Evolutionary conservation across 2,113 vertebrate species (phyloP), one percentile per base, ranked within the genome.

Genomic region (Perca fluviatilis): DNA sequence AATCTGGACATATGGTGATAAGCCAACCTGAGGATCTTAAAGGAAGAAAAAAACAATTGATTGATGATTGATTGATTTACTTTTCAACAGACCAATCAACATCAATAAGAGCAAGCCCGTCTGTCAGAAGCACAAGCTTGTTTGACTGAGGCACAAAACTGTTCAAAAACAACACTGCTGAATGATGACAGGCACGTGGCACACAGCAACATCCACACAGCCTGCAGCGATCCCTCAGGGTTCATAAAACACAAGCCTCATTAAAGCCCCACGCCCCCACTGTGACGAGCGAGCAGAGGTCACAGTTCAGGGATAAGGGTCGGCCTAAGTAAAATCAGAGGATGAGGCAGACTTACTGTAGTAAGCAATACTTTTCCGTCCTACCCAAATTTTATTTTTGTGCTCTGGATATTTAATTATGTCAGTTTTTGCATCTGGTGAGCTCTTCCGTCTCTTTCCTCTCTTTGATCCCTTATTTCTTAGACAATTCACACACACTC

Each of bases 121-220:
- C 49, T 72, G 68, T 77, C 74, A 73, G 87, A 72, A 67, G 65
- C 65, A 47, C 56, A 21, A 14, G 80, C 73, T 50, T 43, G 77
- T 84, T 83, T 79, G 60, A 86, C 69, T 76, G 65, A 80, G 75
- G 74, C 64, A 67, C 61, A 89, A 62, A 76, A 86, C 79, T 68
- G 77, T 69, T 88, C 57, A 88, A 84, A 79, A 91, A 88, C 88
- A 82, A 87, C 80, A 71, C 64, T 25, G 82, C 75, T 89, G 81
- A 86, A 86, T 82, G 85, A 91, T 91, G 86, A 90, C 88, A 91
- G 90, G 90, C 93, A 90, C 75, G 88, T 91, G 86, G 86, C 84
- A 88, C 77, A 61, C 71, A 67, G 75, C 86, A 86, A 81, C 79
- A 86, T 90, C 86, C 83, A 80, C 86, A 64, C 76, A 85, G 85